Conservation (phyloP, 23 tunicate genomes). For the Phallusia fumigata region DNA sequence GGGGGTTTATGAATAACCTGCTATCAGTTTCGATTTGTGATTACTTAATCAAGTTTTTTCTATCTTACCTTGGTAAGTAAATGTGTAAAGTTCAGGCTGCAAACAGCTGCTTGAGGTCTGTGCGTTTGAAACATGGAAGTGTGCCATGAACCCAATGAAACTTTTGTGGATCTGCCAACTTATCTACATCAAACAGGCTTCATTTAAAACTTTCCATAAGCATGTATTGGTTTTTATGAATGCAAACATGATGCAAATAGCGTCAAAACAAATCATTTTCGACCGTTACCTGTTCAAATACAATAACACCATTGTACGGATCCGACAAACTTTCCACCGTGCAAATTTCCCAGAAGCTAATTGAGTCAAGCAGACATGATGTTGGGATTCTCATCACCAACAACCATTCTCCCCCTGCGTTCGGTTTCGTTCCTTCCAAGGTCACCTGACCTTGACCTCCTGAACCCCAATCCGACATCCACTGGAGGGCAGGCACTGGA, state of each 20-base stretch:
- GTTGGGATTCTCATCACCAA: conserved; percentile 52
- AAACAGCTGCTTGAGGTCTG: conserved; percentile 7
- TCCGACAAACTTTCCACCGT: conserved; percentile 28
- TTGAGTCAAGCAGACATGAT: conserved; percentile 31
- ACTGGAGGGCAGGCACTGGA: conserved; percentile 11
- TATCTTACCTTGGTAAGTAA: conserved; percentile 27
- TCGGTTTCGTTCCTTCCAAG: conserved; percentile 20
- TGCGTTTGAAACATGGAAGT: conserved; percentile 11
- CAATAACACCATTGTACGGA: conserved; percentile 51
- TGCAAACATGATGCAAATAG: too few species aligned
- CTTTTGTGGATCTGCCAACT: conserved; percentile 55
- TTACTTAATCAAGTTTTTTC: too few species aligned
- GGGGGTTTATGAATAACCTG: too few species aligned
- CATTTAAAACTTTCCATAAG: neutral
- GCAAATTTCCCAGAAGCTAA: conserved; percentile 82
- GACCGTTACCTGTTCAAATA: conserved; percentile 51
- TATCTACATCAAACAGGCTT: conserved; percentile 2
- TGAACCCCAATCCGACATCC: conserved; percentile 55
- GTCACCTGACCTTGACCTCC: conserved; percentile 78
- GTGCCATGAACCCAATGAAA: conserved; percentile 52
- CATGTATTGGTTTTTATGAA: too few species aligned
- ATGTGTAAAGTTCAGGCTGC: neutral
- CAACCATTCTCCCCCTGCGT: conserved; percentile 47
- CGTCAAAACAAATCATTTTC: too few species aligned
- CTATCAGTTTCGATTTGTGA: too few species aligned